These are phyloP conservation scores for Saccostrea echinata DNA, from an alignment of 1,140 invertebrate genomes.

Conservation along the genomic window DNA sequence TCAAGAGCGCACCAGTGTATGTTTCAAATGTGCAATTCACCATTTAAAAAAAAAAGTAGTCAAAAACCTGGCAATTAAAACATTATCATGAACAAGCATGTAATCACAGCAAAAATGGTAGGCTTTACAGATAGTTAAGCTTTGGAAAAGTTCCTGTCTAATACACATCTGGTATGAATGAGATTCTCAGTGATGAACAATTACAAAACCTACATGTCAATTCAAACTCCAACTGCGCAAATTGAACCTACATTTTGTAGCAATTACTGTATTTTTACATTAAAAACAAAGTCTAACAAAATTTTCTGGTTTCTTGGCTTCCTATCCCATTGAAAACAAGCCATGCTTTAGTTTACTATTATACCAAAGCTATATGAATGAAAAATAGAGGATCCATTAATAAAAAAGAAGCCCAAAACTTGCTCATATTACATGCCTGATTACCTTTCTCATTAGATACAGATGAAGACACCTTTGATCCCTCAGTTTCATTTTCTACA, in stretches of 20 bases:
- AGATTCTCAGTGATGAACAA: slow-evolving; percentile 12
- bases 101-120: not conserved
- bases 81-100: not conserved
- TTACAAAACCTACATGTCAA: slow-evolving; percentile 35
- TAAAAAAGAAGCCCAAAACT: not conserved
- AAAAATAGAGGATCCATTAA: not conserved
- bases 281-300: not conserved
- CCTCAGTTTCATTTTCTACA: not conserved
- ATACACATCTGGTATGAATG: slow-evolving; percentile 3
- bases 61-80: not conserved
- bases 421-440: not conserved
- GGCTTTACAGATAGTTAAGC: not conserved
- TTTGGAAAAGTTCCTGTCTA: not conserved
- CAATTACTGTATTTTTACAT: slow-evolving; percentile 8
- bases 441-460: slow-evolving; percentile 29
- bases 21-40: too few relatives aligned
- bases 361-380: not conserved
- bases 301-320: not conserved
- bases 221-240: not conserved
- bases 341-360: not conserved
- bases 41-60: not conserved
- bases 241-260: not conserved
- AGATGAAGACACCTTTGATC: slow-evolving; percentile 2
- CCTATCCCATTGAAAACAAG: not conserved
- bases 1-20: too few relatives aligned